Evolutionary conservation across 2,113 vertebrate genomes (phyloP).

Genomic region (Corapipo altera): DNA sequence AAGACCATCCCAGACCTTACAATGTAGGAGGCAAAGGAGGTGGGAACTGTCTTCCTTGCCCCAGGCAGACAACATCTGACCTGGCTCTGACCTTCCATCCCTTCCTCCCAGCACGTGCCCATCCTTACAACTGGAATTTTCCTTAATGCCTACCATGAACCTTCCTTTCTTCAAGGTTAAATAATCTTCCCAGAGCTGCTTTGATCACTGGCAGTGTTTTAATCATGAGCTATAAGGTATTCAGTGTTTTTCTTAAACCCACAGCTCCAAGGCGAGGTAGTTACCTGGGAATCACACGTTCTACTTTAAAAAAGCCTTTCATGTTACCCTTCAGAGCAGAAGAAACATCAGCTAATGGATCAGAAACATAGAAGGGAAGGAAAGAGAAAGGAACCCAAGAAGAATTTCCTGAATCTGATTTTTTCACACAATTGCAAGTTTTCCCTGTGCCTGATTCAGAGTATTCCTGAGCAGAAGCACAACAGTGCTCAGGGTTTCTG

Average conservation of each 20-base stretch:
- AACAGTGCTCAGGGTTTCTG: rapidly evolving
- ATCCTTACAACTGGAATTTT: not conserved
- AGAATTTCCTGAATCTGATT: not conserved
- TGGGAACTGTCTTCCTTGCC: not conserved
- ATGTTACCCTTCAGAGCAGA: not conserved
- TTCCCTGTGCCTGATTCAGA: not conserved
- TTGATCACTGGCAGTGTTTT: not conserved
- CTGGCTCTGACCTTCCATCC: not conserved
- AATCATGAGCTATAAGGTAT: not conserved
- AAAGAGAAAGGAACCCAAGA: not conserved
- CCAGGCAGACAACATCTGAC: not conserved
- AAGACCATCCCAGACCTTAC: not conserved
- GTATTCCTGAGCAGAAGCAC: not conserved
- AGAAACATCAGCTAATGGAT: not conserved
- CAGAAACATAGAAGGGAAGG: not conserved
- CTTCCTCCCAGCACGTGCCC: not conserved
- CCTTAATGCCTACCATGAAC: not conserved
- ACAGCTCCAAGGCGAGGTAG: not conserved
- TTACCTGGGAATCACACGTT: not conserved
- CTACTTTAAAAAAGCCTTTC: not conserved
- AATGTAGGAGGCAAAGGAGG: rapidly evolving
- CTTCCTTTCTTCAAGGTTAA: not conserved
- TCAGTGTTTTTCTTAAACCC: not conserved
- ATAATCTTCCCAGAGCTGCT: not conserved
- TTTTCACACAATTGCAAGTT: not conserved